phyloP scores from a whole-genome alignment of 92 coral and sea anemone genomes.

The Metridium senile region DNA sequence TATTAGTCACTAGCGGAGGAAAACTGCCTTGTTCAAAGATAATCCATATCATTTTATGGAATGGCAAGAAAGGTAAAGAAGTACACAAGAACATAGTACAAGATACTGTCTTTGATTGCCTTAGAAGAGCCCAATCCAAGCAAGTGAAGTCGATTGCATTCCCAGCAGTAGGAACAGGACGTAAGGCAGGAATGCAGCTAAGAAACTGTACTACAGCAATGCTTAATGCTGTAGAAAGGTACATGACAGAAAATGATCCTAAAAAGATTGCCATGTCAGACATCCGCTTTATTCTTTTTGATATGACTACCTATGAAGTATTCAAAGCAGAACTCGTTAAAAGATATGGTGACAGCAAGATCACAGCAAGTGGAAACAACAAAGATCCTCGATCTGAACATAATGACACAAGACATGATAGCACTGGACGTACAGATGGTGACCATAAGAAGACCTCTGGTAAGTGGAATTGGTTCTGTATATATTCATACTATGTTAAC shows the following conservation, averaged over 20 bases:
- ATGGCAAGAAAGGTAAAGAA: conserved; percentile 22
- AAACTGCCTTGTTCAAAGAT: conserved; percentile 59
- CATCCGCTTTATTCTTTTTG: conserved; percentile 69
- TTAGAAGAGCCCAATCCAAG: conserved; percentile 30
- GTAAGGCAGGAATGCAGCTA: conserved; percentile 48
- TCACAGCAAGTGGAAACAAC: neutral
- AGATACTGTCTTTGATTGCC: conserved; percentile 50
- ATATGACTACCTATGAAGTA: conserved; percentile 48
- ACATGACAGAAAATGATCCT: conserved; percentile 16
- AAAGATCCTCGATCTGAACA: neutral
- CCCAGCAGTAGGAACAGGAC: conserved; percentile 82
- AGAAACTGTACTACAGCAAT: conserved; percentile 66
- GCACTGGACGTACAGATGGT: neutral
- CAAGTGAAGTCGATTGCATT: conserved; percentile 64
- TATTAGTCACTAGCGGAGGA: conserved; percentile 59
- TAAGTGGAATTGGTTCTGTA: neutral
- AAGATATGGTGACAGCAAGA: conserved; percentile 34
- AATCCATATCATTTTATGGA: conserved; percentile 75
- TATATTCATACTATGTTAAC: too few relatives aligned
- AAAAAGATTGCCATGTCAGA: conserved; percentile 34
- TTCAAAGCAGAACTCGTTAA: conserved; percentile 61
- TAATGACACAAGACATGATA: neutral
- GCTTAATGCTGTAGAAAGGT: conserved; percentile 66
- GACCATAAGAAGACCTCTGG: neutral
- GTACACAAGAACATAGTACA: conserved; percentile 21